A percentile compares a stretch with the other conserved stretches of the same genome.
These are phyloP conservation scores for Mola mola DNA, from an alignment of 2,113 vertebrate species.

Conservation along the genomic window DNA sequence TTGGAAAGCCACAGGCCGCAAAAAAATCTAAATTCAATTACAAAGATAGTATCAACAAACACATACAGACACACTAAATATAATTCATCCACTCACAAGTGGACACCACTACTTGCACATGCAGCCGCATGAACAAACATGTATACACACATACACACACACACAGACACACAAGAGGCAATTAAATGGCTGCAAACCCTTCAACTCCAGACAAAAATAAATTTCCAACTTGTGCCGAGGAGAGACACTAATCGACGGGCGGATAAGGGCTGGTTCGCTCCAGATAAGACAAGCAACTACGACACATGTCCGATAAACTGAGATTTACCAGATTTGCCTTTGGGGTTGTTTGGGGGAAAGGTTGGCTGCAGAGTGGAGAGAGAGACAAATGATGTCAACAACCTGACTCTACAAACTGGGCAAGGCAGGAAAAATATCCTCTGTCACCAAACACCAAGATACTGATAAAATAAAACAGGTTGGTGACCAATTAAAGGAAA, in stretches of 20 bases:
- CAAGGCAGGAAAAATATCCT: too few species aligned
- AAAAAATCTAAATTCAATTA: constrained; percentile 80
- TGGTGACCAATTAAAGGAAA: too few species aligned
- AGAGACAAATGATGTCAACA: not conserved
- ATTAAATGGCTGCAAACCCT: constrained; percentile 48
- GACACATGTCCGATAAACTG: constrained; percentile 64
- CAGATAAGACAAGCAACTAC: constrained; percentile 59
- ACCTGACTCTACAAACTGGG: not conserved
- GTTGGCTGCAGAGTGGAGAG: constrained; percentile 11
- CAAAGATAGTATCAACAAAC: constrained; percentile 76
- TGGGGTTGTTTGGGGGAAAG: constrained; percentile 13
- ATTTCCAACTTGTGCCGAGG: constrained; percentile 68
- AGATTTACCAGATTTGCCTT: constrained; percentile 64
- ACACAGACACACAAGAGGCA: constrained; percentile 19
- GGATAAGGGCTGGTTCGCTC: constrained; percentile 69
- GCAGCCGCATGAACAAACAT: constrained; percentile 16
- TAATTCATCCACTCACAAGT: constrained; percentile 2
- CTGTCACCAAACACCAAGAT: too few species aligned
- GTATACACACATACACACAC: constrained; percentile 2
- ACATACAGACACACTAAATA: constrained; percentile 27
- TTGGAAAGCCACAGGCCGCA: constrained; percentile 52
- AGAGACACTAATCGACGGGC: constrained; percentile 56
- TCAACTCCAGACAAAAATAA: constrained; percentile 67
- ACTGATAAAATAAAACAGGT: too few species aligned
- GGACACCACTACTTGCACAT: constrained; percentile 3